Base-by-base conservation (phyloP, 1,140 invertebrate genomes). In the Triops longicaudatus region DNA sequence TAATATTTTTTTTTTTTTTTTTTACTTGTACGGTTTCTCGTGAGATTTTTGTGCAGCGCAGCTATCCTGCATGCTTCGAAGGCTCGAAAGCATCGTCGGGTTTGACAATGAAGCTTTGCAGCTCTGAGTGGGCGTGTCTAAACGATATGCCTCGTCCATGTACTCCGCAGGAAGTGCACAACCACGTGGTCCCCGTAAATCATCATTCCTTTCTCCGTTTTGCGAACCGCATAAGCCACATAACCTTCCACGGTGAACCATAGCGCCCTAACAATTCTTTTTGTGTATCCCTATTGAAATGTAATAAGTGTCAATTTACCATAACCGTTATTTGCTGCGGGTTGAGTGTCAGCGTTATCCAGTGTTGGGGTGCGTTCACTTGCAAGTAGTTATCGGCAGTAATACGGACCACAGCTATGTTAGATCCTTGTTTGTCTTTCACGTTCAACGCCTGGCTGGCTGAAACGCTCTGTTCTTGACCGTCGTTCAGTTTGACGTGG, bases 151-250 rank as follows among this genome's bases (percentile, higher is more conserved):
- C 7, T 73, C 76, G 42, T 77, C 76, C 76, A 77, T 77, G 7
- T 73, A 28, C 26, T 77, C 77, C 11, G 63, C 72, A 12, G 76
- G 77, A 10, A 79, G 27, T 5, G 76, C 44, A 37, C 73, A 76
- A 14, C 77, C 75, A 26, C 42, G 26, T 22, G 79, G 79, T 14
- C 78, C 79, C 6, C 37, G 72, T n/a, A 79, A 50, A 43, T 79
- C 79, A 26, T 72, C 74, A 11, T 71, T 75, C 74, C 75, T 77
- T 63, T 79, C 72, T 14, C 78, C 78, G 41, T 73, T 79, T 41
- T 78, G 74, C 17, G 73, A 73, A 42, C 79, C 79, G 75, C 79
- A 79, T n/a, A 79, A 41, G 7, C 79, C 79, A 37, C 79, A 79
- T 17, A 74, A 43, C 31, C 74, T 44, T 72, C 79, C 79, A 14